phyloP scores from a whole-genome alignment of 2,888 invertebrate genomes.

The Esperia sulphurella region DNA sequence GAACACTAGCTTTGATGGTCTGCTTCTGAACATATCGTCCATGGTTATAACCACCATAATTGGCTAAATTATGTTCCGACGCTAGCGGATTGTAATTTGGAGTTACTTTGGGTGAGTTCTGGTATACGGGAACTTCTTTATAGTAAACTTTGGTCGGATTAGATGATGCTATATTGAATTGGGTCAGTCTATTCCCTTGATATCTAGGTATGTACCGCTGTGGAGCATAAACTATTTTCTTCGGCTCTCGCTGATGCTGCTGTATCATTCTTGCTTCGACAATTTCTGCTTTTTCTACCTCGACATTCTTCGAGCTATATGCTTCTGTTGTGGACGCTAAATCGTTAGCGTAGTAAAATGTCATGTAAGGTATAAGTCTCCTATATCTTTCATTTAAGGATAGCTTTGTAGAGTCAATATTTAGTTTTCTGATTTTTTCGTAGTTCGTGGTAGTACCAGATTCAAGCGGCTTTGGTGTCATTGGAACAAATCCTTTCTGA shows the following conservation, averaged over 20 bases:
- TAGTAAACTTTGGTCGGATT: constrained; percentile 65
- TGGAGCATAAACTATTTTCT: constrained; percentile 47
- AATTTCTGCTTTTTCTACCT: constrained; percentile 66
- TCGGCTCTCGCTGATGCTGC: constrained; percentile 44
- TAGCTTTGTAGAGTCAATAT: constrained; percentile 51
- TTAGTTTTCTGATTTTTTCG: constrained; percentile 32
- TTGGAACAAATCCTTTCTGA: constrained; percentile 49
- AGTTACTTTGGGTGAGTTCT: constrained; percentile 36
- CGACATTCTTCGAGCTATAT: constrained; percentile 45
- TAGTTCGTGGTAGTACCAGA: constrained; percentile 29
- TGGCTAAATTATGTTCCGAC: constrained; percentile 35
- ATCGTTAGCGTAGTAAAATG: constrained; percentile 86
- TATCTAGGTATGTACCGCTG: constrained; percentile 66
- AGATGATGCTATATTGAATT: constrained; percentile 68
- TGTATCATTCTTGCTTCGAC: constrained; percentile 44
- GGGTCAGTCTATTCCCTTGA: constrained; percentile 67
- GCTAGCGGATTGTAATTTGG: constrained; percentile 44
- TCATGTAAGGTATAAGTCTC: constrained; percentile 90
- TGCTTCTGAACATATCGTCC: constrained; percentile 44
- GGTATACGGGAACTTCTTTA: constrained; percentile 49
- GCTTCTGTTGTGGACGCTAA: constrained; percentile 58
- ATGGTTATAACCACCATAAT: constrained; percentile 34
- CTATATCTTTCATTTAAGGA: constrained; percentile 84
- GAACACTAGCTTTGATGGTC: constrained; percentile 34
- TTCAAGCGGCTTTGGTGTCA: constrained; percentile 29